Evolutionary conservation across 2,797 vertebrate species (phyloP), one percentile per base, ranked within the genome.

Genomic region (Remorina albescens): DNA sequence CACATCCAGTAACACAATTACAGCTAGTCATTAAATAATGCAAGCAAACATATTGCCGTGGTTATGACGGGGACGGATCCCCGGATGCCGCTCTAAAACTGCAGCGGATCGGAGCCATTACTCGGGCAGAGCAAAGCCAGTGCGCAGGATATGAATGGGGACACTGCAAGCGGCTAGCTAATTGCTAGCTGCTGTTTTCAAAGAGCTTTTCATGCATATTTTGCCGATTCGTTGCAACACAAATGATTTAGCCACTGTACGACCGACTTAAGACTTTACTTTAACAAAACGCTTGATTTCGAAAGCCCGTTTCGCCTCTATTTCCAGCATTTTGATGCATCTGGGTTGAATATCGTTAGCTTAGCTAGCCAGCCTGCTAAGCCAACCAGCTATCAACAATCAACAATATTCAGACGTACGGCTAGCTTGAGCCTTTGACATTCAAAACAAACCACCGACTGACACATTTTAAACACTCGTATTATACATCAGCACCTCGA

Each of bases 101-200:
- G 67, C 82, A 76, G 67, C 81, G 66, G 76, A 64, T 88, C 76
- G 87, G 54, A 86, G 90, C 90, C 88, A 88, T 88, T 87, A 57
- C 85, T 90, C 81, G 82, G 78, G 80, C 56, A 56, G 62, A 89
- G 73, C 68, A 63, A 71, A 76, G 76, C 80, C 87, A 89, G 81
- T 92, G 81, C 88, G 90, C 92, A 93, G 91, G 91, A 93, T 90
- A 92, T 93, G 93, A 94, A 93, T 94, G 93, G 93, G 90, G 86
- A 83, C 78, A 51, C 80, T 86, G 83, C 83, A 86, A 90, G 84
- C 85, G 74, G 76, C 81, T 69, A 56, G 90, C 90, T 91, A 92
- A 57, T 82, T 76, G 86, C 87, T 92, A 92, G 74, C 84, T 90
- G 63, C 2, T 89, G 89, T 86, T 91, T 88, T 88, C 74, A 74